These are phyloP conservation scores for Lycophotia porphyrea DNA, from an alignment of 2,888 invertebrate species.

Conservation along the genomic window DNA sequence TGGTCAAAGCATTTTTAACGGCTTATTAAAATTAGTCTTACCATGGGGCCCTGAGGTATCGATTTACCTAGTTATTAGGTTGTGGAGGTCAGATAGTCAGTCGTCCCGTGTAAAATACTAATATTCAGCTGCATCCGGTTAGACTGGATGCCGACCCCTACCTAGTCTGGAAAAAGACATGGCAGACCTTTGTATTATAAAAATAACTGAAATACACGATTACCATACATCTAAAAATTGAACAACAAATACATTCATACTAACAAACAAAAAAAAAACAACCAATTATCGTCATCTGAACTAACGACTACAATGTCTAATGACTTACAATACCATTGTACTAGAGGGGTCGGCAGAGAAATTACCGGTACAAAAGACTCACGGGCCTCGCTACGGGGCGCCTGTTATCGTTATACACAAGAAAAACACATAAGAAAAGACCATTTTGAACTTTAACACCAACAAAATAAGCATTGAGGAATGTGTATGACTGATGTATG, in stretches of 20 bases:
- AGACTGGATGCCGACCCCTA: background rate
- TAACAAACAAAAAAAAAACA: constrained; percentile 59
- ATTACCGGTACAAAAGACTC: constrained; percentile 81
- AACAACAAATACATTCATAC: constrained; percentile 45
- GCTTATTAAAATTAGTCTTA: background rate
- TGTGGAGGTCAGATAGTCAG: background rate
- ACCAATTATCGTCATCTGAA: constrained; percentile 70
- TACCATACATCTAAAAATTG: constrained; percentile 26
- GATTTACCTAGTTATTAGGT: background rate
- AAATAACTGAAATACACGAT: background rate
- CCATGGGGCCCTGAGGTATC: background rate
- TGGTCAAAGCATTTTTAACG: background rate
- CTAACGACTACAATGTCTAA: constrained; percentile 75
- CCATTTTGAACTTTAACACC: constrained; percentile 34
- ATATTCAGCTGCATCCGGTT: background rate
- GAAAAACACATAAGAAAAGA: constrained; percentile 5
- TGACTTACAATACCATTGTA: constrained; percentile 75
- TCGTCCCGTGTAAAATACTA: background rate
- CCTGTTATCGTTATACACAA: constrained; percentile 72
- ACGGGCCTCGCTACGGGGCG: constrained; percentile 78
- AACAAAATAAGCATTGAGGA: constrained; percentile 8
- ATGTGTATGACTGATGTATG: constrained; percentile 32
- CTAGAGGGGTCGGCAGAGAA: constrained; percentile 74
- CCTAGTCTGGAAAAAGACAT: background rate
- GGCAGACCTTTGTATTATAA: background rate